A percentile compares a stretch with the other conserved stretches of the same genome.
phyloP scores from a whole-genome alignment of 2,113 vertebrate genomes.

The Falcunculus frontatus region DNA sequence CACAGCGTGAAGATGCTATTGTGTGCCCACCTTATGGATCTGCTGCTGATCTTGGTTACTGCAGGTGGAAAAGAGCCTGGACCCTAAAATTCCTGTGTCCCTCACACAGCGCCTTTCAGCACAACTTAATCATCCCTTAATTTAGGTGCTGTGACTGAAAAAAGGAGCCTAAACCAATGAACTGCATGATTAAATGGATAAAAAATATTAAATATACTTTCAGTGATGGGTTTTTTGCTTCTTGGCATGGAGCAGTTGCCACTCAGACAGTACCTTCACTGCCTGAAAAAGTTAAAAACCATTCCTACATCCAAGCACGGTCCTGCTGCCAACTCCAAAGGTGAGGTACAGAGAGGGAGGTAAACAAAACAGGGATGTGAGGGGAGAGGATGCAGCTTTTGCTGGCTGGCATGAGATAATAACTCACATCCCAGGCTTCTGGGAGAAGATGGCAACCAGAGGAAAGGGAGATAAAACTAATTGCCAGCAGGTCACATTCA shows the following conservation, averaged over 20 bases:
- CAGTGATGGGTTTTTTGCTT: not conserved
- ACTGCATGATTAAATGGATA: accelerated
- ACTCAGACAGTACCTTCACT: not conserved
- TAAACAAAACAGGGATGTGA: not conserved
- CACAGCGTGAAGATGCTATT: accelerated
- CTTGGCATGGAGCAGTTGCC: not conserved
- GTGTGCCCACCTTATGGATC: not conserved
- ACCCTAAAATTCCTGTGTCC: accelerated
- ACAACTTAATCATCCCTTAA: not conserved
- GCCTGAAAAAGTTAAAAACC: not conserved
- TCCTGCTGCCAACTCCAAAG: not conserved
- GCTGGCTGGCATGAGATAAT: not conserved
- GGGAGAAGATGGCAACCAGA: not conserved
- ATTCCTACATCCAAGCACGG: not conserved
- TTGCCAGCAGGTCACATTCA: not conserved
- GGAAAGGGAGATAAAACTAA: not conserved
- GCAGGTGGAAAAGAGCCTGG: not conserved
- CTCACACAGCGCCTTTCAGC: accelerated
- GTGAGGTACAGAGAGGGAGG: not conserved
- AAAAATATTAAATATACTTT: not conserved
- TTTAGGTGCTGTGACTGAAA: accelerated
- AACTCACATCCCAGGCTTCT: not conserved
- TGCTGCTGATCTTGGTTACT: not conserved
- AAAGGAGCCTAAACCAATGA: not conserved
- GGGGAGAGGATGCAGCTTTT: not conserved